Evolutionary conservation across 2,888 invertebrate genomes (phyloP).

Genomic region (Tromatobia lineatoria): DNA sequence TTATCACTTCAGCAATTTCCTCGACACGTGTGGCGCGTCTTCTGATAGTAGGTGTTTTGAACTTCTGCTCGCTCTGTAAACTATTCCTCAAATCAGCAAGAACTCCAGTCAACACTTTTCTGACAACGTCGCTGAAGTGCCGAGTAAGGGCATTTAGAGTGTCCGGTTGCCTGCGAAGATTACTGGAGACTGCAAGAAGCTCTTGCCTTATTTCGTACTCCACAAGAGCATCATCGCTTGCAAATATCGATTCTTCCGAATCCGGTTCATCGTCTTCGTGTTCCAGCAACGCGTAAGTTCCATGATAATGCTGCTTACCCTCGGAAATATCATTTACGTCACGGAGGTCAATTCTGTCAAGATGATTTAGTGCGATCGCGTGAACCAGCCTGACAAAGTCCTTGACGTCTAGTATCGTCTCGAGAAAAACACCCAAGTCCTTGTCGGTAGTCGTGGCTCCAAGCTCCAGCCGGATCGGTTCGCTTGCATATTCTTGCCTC

Average conservation of each 20-base stretch:
- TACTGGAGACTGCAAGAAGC: background rate
- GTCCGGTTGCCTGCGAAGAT: background rate
- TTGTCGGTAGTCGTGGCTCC: background rate
- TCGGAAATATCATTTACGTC: conserved; percentile 1
- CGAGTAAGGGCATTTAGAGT: background rate
- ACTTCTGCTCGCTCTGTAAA: background rate
- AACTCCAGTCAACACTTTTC: background rate
- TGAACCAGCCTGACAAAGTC: conserved; percentile 32
- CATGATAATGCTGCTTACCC: background rate
- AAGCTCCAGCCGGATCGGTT: background rate
- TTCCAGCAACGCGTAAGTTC: background rate
- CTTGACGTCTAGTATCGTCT: conserved; percentile 22
- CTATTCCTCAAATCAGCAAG: background rate
- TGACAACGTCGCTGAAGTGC: conserved; percentile 2
- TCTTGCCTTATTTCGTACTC: background rate
- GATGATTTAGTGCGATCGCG: conserved; percentile 22
- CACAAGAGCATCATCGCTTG: background rate
- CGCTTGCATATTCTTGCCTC: background rate
- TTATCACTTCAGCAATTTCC: conserved; percentile 2
- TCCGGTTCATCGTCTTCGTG: conserved; percentile 9
- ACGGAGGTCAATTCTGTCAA: conserved; percentile 19
- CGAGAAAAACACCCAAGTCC: conserved; percentile 17
- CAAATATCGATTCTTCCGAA: background rate
- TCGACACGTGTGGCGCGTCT: background rate
- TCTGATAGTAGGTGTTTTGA: background rate